Evolutionary conservation across 2,113 vertebrate genomes (phyloP), one percentile per base, ranked within the genome.

Genomic region (Pollimyrus isidori): DNA sequence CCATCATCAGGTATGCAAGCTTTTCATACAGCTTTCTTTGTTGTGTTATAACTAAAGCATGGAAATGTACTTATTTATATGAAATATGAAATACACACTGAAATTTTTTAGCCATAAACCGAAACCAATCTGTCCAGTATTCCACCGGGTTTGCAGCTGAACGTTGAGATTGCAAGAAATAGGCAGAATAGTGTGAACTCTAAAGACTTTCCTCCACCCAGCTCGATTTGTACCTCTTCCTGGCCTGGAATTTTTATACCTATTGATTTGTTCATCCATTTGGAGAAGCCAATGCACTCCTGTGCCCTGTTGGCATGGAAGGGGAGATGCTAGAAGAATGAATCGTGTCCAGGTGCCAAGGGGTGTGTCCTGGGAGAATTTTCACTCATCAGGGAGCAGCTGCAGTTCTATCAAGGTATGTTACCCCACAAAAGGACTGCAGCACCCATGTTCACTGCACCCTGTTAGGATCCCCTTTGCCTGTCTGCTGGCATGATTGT

Each of bases 101-200:
- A 9, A 10, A 3, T 65, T 26, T 65, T 58, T 58, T 10, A 3
- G n/a, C 23, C 9, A 65, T 69, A 69, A 69, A 30, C 26, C 3
- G 3, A 69, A 30, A 69, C n/a, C 9, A 69, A 1, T 69, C n/a
- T 69, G n/a, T 11, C 62, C 62, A 26, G 62, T 65, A 26, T 65
- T 65, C n/a, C 62, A 11, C 62, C n/a, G 19, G 62, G 62, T 65
- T 65, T 9, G 62, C 9, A n/a, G n/a, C 62, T 26, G 23, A 65
- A 65, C n/a, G 30, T 1, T 30, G 9, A 65, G 3, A 49, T 26
- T 21, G 19, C 26, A 56, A 35, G 48, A 82, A 4, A 11, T 13
- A 30, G 35, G 35, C 50, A 45, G n/a, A 19, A 30, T 26, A 83
- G 93, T 92, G 94, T 95, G 93, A 93, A 95, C 93, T 95, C 94